phyloP scores from a whole-genome alignment of 2,797 vertebrate genomes.

The Smutsia temminckii region DNA sequence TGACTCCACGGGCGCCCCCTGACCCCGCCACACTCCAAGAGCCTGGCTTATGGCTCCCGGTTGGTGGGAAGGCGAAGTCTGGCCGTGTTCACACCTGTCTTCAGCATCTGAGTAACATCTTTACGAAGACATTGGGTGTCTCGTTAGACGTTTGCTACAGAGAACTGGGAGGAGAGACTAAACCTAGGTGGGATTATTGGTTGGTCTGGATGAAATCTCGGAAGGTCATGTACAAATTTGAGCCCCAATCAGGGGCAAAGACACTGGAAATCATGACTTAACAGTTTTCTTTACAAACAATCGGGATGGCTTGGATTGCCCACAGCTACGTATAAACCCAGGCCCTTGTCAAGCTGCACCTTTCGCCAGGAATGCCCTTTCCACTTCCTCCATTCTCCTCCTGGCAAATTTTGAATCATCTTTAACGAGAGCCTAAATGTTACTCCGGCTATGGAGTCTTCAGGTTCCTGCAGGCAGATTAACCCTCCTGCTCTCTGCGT shows the following conservation, averaged over 20 bases:
- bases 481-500: not conserved
- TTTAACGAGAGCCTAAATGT: slow-evolving; percentile 55
- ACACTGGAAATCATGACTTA: not conserved
- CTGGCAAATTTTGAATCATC: slow-evolving; percentile 57
- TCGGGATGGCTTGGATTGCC: not conserved
- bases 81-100: not conserved
- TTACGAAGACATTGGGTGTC: not conserved
- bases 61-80: not conserved
- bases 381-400: slow-evolving; percentile 21
- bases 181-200: not conserved
- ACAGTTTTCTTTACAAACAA: not conserved
- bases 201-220: not conserved
- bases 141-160: not conserved
- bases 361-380: not conserved
- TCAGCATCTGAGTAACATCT: not conserved
- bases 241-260: not conserved
- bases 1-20: not conserved
- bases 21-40: not conserved
- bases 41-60: not conserved
- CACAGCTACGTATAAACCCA: not conserved
- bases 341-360: slow-evolving; percentile 24
- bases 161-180: not conserved
- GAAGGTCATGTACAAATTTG: not conserved
- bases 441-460: not conserved
- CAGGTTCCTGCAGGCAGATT: slow-evolving; percentile 25